Evolutionary conservation across 2,797 vertebrate genomes (phyloP), one percentile per base, ranked within the genome.

Genomic region (Meriones psammophilus): DNA sequence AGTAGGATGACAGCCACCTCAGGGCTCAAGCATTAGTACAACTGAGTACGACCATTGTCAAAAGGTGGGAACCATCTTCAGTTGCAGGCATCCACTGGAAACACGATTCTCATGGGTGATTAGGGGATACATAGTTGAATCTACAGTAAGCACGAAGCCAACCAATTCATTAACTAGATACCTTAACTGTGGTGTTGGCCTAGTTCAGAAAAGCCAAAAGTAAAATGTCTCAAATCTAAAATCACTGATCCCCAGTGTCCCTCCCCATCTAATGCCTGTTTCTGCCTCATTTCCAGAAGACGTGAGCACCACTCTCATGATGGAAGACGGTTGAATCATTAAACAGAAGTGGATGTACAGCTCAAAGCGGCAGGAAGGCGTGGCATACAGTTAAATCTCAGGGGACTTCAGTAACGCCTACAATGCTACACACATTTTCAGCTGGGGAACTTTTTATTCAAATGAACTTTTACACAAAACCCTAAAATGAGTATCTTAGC

Each of bases 401-500:
- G 56, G 10, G 62, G 39, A 69, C 71, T 80, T 95, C 81, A 68
- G 39, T 79, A 96, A 71, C n/a, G 73, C 64, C 64, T 50, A 94
- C 42, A 56, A 83, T 4, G 1, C 56, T 62, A 78, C 60, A 89
- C 81, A 93, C 30, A 39, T 66, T 90, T 88, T 62, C 83, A 89
- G 39, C 54, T 81, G 15, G 39, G 69, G 54, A 92, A 71, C 4
- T 30, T 94, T 93, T 88, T 33, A 62, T 66, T 71, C 71, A 80
- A 95, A 89, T 60, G 22, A 85, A 91, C 89, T 79, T 95, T 95
- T 83, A 62, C 64, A 60, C 74, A 91, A 50, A 93, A 71, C 66
- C 33, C n/a, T 30, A 86, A 92, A 73, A 81, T 71, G 50, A n/a
- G 74, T 71, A 89, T 58, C 62, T 84, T 89, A 93, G 20, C 4